Percentiles rank a stretch among this genome's conserved stretches.
Conservation (phyloP, 2,113 vertebrate species). For the Ciconia maguari region DNA sequence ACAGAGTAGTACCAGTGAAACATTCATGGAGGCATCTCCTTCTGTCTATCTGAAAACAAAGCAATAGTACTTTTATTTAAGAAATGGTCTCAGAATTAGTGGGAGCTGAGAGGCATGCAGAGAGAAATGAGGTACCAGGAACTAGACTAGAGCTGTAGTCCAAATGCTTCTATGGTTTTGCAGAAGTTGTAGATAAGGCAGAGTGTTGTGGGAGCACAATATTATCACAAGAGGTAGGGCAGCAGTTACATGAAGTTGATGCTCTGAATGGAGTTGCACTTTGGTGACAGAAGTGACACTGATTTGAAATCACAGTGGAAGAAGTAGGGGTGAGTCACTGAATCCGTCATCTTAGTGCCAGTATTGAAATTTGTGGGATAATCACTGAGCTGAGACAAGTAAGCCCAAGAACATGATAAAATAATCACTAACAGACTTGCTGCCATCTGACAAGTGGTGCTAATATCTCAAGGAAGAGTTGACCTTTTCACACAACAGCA, state of each 20-base stretch:
- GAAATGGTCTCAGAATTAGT: background rate
- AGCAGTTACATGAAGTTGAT: background rate
- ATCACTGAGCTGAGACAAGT: background rate
- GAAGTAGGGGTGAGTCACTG: background rate
- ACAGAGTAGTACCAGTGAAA: background rate
- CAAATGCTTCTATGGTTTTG: background rate
- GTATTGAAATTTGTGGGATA: background rate
- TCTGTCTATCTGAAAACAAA: background rate
- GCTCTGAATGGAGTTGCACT: background rate
- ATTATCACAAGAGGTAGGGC: background rate
- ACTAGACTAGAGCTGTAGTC: background rate
- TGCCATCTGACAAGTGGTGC: background rate
- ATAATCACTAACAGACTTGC: background rate
- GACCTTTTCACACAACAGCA: background rate
- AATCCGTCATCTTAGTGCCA: background rate
- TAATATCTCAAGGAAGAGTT: background rate
- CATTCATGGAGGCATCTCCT: fast-evolving
- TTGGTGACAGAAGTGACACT: background rate
- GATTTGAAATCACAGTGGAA: background rate
- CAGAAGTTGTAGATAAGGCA: background rate
- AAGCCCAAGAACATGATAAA: background rate
- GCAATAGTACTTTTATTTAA: background rate
- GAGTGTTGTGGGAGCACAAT: background rate
- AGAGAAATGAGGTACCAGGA: background rate
- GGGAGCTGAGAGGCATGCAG: background rate